Evolutionary conservation across 2,888 invertebrate species (phyloP).

Genomic region (Polyommatus icarus): DNA sequence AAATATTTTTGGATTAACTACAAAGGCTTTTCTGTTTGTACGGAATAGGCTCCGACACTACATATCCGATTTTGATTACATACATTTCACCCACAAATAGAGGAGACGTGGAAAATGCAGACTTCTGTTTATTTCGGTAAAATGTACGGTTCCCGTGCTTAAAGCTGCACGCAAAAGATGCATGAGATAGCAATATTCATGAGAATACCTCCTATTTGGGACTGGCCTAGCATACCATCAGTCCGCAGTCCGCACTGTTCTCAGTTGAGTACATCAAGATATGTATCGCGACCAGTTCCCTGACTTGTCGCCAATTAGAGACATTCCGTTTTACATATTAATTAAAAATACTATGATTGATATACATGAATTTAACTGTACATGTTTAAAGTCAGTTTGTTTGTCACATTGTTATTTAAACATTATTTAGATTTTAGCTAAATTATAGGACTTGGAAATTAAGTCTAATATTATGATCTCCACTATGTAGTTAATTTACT

Average conservation of each 20-base stretch:
- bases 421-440: neutral
- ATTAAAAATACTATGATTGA: conserved; percentile 29
- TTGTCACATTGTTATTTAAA: neutral
- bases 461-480: too few relatives aligned
- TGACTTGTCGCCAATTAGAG: conserved; percentile 55
- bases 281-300: conserved; percentile 41
- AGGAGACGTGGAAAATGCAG: too few relatives aligned
- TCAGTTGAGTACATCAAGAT: neutral
- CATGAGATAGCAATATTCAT: neutral
- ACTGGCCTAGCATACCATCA: neutral
- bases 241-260: neutral
- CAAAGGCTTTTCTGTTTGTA: too few relatives aligned
- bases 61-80: too few relatives aligned
- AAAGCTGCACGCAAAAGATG: neutral
- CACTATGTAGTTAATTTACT: too few relatives aligned
- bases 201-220: neutral
- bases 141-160: too few relatives aligned
- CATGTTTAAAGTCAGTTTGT: neutral
- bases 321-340: conserved; percentile 34
- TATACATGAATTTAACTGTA: neutral
- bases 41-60: too few relatives aligned
- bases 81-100: too few relatives aligned
- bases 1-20: too few relatives aligned
- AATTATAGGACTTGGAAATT: neutral
- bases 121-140: too few relatives aligned